Conservation (phyloP, 2,797 vertebrate species). For the Delichon dasypus region DNA sequence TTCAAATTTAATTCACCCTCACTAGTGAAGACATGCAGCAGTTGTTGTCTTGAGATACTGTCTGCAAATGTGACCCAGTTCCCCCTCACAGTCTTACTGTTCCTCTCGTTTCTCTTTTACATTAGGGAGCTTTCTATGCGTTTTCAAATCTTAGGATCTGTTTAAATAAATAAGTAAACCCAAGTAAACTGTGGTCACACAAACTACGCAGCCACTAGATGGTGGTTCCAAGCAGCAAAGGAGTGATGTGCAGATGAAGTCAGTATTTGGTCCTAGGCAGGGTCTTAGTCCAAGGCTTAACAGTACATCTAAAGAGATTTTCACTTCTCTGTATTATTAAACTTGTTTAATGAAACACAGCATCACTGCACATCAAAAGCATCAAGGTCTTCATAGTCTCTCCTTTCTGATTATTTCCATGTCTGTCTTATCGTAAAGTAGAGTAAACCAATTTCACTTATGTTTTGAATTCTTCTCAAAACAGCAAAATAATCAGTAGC, state of each 20-base stretch:
- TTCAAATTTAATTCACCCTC: background rate
- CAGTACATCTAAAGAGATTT: background rate
- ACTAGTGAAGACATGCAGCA: background rate
- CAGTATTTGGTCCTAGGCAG: background rate
- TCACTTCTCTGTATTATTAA: accelerated
- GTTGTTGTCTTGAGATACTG: background rate
- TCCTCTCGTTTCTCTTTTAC: background rate
- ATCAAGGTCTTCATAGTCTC: background rate
- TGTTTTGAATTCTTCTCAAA: background rate
- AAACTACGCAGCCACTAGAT: background rate
- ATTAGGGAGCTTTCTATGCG: background rate
- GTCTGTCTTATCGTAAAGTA: background rate
- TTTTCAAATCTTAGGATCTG: background rate
- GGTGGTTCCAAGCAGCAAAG: background rate
- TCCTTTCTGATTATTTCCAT: background rate
- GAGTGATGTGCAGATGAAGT: background rate
- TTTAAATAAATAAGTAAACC: background rate
- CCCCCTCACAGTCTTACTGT: background rate
- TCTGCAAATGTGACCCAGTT: background rate
- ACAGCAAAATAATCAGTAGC: background rate
- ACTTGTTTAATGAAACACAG: background rate
- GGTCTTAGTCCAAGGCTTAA: background rate
- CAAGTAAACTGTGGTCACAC: background rate
- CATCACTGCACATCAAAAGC: background rate
- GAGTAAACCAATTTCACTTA: background rate